These are phyloP conservation scores for Chionis minor DNA, from an alignment of 2,113 vertebrate genomes.

Conservation along the genomic window DNA sequence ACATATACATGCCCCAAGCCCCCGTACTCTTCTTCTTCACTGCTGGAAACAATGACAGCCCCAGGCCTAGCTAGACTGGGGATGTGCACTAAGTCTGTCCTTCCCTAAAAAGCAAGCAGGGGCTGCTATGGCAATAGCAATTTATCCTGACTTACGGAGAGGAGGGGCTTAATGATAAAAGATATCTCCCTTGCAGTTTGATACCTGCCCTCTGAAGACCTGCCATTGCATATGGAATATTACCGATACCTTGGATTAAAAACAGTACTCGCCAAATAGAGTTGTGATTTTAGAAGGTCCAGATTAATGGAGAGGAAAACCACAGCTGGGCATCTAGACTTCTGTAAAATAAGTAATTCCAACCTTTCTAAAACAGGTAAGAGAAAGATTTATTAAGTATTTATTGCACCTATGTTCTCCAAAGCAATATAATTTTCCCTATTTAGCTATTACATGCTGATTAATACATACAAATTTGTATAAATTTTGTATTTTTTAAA, in stretches of 20 bases:
- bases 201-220: background rate
- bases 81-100: background rate
- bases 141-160: background rate
- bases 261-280: background rate
- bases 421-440: background rate
- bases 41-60: background rate
- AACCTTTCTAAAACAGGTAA: slow-evolving; percentile 60
- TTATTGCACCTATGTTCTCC: background rate
- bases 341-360: background rate
- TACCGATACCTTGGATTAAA: background rate
- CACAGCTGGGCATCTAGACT: background rate
- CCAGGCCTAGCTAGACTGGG: background rate
- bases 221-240: background rate
- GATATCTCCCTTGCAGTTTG: background rate
- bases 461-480: background rate
- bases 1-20: background rate
- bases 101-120: background rate
- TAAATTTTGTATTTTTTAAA: background rate
- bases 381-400: background rate
- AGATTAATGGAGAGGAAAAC: slow-evolving; percentile 26
- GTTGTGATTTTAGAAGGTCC: background rate
- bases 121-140: background rate
- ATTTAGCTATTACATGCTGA: background rate
- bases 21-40: background rate
- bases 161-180: slow-evolving; percentile 41